A percentile compares a stretch with the other conserved stretches of the same genome.
These are phyloP conservation scores for Mayetiola destructor DNA, from an alignment of 2,888 invertebrate species.

Conservation along the genomic window DNA sequence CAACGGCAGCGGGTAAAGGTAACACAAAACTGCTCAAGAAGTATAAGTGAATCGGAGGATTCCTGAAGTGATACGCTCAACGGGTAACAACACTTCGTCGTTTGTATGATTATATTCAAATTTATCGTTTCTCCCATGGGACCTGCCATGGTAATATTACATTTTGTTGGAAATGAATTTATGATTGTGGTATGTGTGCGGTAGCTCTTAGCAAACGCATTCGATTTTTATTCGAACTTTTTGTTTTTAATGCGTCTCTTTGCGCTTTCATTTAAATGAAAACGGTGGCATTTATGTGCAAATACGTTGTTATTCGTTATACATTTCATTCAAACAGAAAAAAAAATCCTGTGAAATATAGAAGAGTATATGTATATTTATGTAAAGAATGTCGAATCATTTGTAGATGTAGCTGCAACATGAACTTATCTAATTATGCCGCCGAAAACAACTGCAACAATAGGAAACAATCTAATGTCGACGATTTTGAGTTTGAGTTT, in stretches of 20 bases:
- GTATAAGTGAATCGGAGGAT: no score
- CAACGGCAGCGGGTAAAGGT: no score
- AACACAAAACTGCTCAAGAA: no score
- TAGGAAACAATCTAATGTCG: background rate
- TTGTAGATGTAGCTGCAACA: no score
- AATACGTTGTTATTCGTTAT: background rate
- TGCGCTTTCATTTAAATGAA: background rate
- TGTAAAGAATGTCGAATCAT: no score
- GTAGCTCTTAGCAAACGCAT: constrained; percentile 3
- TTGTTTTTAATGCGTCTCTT: background rate
- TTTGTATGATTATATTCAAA: no score
- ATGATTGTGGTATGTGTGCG: background rate
- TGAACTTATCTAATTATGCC: constrained; percentile 11
- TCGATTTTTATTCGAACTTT: constrained; percentile 8
- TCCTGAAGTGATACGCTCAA: no score
- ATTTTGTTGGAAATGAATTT: constrained; percentile 1
- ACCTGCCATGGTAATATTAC: background rate
- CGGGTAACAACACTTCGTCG: no score
- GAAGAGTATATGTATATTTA: no score
- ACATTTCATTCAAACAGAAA: no score
- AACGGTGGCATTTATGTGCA: background rate
- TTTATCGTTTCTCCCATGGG: background rate
- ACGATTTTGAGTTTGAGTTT: no score
- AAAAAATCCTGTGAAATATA: no score
- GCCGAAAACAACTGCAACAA: constrained; percentile 10